Evolutionary conservation across 1,140 invertebrate species (phyloP).

Genomic region (Asobara japonica): DNA sequence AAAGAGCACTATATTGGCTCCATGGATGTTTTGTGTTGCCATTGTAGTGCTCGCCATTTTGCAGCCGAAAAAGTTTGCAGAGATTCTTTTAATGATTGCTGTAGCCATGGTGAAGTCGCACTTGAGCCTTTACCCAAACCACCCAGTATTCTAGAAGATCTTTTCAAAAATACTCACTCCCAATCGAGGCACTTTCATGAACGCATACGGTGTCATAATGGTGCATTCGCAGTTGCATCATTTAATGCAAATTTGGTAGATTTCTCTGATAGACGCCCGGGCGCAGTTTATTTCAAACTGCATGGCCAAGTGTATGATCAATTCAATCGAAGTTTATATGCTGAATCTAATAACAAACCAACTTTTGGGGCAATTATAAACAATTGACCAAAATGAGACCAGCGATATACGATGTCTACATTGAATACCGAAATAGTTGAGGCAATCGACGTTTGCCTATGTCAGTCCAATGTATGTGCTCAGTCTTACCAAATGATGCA

Average conservation of each 20-base stretch:
- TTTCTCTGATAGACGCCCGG: neutral
- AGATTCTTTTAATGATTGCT: slow-evolving; percentile 6
- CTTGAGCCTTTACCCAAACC: neutral
- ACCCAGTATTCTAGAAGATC: neutral
- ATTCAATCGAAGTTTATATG: neutral
- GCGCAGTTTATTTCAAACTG: neutral
- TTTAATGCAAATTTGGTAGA: slow-evolving; percentile 18
- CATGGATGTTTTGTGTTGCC: neutral
- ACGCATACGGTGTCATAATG: neutral
- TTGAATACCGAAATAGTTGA: neutral
- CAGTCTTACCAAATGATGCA: no score
- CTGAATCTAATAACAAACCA: neutral
- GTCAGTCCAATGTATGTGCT: no score
- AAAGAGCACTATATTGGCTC: neutral
- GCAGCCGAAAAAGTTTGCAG: neutral
- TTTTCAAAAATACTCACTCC: neutral
- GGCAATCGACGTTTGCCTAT: neutral
- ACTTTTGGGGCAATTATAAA: slow-evolving; percentile 22
- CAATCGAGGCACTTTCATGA: neutral
- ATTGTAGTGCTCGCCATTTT: slow-evolving; percentile 9
- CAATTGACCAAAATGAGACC: slow-evolving; percentile 6
- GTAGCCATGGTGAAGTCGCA: slow-evolving; percentile 2
- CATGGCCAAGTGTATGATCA: neutral
- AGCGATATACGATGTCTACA: neutral
- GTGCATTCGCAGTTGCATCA: slow-evolving; percentile 14